Percentiles rank a stretch among this genome's conserved stretches.
Conservation (phyloP, 2,113 vertebrate genomes). For the Turnix velox region DNA sequence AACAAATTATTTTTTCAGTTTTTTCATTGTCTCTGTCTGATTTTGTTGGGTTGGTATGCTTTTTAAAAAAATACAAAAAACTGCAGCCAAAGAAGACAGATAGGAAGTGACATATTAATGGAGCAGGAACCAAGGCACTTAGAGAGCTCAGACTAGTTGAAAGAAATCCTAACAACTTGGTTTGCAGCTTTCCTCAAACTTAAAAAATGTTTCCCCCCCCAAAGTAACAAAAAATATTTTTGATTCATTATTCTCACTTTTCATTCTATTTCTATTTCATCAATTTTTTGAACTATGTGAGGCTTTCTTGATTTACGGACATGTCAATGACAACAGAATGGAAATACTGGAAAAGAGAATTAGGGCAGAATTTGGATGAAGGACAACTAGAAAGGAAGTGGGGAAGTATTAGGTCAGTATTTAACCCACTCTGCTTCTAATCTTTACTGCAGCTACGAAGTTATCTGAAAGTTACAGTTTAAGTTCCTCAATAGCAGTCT, state of each 20-base stretch:
- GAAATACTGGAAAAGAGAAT: background rate
- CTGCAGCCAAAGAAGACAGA: background rate
- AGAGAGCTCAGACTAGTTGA: background rate
- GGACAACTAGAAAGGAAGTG: background rate
- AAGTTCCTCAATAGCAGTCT: background rate
- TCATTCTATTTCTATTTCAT: background rate
- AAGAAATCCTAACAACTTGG: background rate
- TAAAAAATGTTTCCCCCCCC: background rate
- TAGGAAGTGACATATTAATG: background rate
- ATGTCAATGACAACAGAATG: background rate
- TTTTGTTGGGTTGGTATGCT: background rate
- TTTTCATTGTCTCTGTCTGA: background rate
- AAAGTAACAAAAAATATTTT: background rate
- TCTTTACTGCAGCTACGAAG: background rate
- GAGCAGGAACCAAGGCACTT: background rate
- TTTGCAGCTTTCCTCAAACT: background rate
- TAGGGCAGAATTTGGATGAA: background rate
- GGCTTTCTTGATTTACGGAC: background rate
- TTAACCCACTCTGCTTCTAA: background rate
- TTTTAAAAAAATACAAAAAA: background rate
- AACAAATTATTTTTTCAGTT: fast-evolving
- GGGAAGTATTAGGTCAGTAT: background rate
- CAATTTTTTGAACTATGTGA: background rate
- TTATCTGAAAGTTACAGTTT: background rate
- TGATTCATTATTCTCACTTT: background rate